Percentiles rank a stretch among this genome's conserved stretches.
Evolutionary conservation across 2,113 vertebrate genomes (phyloP).

Genomic region (Sapajus apella): DNA sequence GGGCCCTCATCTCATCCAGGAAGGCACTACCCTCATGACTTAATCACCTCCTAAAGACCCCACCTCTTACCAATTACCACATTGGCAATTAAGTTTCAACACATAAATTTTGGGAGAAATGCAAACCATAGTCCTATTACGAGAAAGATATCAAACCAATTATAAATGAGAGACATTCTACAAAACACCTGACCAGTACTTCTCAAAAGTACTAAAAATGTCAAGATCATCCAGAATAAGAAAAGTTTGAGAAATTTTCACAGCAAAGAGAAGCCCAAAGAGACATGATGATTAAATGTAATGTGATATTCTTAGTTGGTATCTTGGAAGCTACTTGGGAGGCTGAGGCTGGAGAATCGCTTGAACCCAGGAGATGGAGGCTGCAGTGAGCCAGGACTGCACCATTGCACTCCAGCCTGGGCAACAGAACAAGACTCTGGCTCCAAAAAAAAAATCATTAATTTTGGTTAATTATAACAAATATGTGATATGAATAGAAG

Average conservation of each 20-base stretch:
- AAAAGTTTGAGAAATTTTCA: background rate
- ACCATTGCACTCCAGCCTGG: too few species aligned
- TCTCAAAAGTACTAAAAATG: background rate
- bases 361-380: too few species aligned
- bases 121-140: background rate
- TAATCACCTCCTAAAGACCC: background rate
- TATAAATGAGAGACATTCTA: background rate
- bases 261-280: background rate
- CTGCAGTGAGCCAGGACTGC: too few species aligned
- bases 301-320: background rate
- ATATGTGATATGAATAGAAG: background rate
- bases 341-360: too few species aligned
- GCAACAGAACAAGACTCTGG: too few species aligned
- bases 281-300: background rate
- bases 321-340: background rate
- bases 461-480: background rate
- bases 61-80: background rate
- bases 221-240: background rate
- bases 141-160: background rate
- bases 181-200: background rate
- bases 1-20: background rate
- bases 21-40: background rate
- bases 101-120: background rate
- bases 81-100: background rate
- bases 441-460: background rate